Evolutionary conservation across 2,888 invertebrate genomes (phyloP).

Genomic region (Glaucopsyche alexis): DNA sequence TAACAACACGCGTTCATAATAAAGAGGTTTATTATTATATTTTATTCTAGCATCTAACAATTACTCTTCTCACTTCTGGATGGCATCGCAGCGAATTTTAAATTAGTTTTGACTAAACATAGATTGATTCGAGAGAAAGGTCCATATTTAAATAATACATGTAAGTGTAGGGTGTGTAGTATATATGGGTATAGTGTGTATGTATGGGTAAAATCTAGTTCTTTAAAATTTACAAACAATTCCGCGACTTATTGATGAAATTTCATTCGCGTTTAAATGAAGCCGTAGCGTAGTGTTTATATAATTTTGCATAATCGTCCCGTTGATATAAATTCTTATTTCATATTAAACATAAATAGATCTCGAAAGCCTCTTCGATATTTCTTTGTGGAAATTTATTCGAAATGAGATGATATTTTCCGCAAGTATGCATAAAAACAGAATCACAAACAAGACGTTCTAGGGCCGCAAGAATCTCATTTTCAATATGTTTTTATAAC

Average conservation of each 20-base stretch:
- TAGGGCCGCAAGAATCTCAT: constrained; percentile 75
- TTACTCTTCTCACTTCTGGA: too few species aligned
- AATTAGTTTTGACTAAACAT: too few species aligned
- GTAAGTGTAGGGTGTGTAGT: too few species aligned
- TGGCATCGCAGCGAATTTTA: too few species aligned
- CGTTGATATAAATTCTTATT: constrained; percentile 30
- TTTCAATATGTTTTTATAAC: constrained; percentile 81
- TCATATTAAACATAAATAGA: constrained; percentile 6
- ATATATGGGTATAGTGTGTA: too few species aligned
- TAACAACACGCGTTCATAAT: too few species aligned
- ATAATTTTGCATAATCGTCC: constrained; percentile 21
- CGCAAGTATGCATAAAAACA: constrained; percentile 68
- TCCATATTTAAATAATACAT: too few species aligned
- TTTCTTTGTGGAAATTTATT: constrained; percentile 44
- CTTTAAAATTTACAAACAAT: background rate
- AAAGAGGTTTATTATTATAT: too few species aligned
- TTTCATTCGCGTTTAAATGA: background rate
- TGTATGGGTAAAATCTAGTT: background rate
- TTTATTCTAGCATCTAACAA: too few species aligned
- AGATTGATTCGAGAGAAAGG: too few species aligned
- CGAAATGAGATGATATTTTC: constrained; percentile 66
- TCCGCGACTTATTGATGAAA: background rate
- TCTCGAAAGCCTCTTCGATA: constrained; percentile 32
- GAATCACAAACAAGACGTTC: constrained; percentile 77
- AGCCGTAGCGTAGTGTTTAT: background rate